Evolutionary conservation across 2,888 invertebrate species (phyloP), one percentile per base, ranked within the genome.

Genomic region (Lottia scabra): DNA sequence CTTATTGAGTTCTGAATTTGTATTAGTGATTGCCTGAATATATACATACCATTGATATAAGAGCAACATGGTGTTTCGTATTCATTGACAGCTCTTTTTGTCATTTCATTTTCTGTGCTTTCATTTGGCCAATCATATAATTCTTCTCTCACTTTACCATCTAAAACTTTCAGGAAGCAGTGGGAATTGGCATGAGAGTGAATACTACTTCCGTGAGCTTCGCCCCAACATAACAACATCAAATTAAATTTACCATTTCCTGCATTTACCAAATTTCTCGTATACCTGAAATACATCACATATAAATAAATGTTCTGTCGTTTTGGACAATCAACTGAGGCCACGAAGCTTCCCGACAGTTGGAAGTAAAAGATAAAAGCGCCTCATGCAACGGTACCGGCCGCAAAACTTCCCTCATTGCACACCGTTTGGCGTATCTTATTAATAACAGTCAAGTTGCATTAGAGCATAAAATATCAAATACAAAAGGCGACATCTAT

Each of bases 191-290:
- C 93, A 87, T 99, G 99, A 90, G 98, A 98, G 89, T 99, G 99
- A 80, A 99, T 97, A 13, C 95, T 94, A 0, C 98, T 96, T 0
- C 95, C 95, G 80, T 97, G 96, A 0, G 96, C 96, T 87, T 97
- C 96, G 26, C 97, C 96, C 99, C 99, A 99, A 90, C 99, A 99
- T n/a, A 99, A 91, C 43, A 97, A 92, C 94, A 99, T 97, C 79
- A 99, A 91, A 90, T 99, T 99, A 91, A 97, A 99, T 87, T 96
- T 96, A 0, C 97, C 98, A 88, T 99, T 99, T 5, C 99, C 99
- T 74, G 93, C 93, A 86, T 99, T 97, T 0, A 99, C 96, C 82
- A 99, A 91, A 90, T 99, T 99, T 45, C 99, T 91, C 0, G 99
- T 99, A 88, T 99, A 99, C 87, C 95, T 96, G 81, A 6, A 75